Evolutionary conservation across 2,113 vertebrate species (phyloP), one percentile per base, ranked within the genome.

Genomic region (Cyrtonyx montezumae): DNA sequence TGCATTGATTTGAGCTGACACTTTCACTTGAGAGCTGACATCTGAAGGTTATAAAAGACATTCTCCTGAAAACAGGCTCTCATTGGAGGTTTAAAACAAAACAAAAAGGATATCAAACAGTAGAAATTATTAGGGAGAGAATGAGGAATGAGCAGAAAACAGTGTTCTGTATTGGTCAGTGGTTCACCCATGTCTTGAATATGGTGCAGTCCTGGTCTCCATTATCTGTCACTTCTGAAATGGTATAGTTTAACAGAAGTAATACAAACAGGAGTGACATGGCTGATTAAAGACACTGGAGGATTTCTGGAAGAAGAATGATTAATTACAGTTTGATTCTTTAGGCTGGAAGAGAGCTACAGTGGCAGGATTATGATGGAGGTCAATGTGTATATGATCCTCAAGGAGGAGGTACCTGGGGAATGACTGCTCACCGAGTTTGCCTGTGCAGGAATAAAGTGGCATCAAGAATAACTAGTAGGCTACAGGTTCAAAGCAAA

Each of bases 291-390:
- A 90, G 40, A 30, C 28, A n/a, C 20, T 42, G 28, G 30, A 51
- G 43, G 14, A 15, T 14, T 69, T 51, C 30, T 91, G 68, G 3
- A 76, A 65, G 53, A 2, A 1, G 4, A 51, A 14, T 34, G 36
- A 36, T 53, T 62, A 21, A 9, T 15, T 70, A 1, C 1, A 2
- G 0, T 40, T 1, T 0, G 0, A 5, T 46, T 90, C 8, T 63
- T 65, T 18, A 45, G 58, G 11, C n/a, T 90, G 43, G 15, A n/a
- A 30, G 46, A 63, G 25, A 22, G 20, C 62, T 75, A 13, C 18
- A 23, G 32, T 30, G 63, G 26, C 49, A 55, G 37, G 5, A 36
- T 3, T 46, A 0, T 9, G n/a, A 13, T 43, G 25, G 46, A 53
- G 11, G 3, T 45, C 22, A 42, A 1, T 16, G 28, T 17, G 22